Evolutionary conservation across 1,140 invertebrate genomes (phyloP).

Genomic region (Sipha flava): DNA sequence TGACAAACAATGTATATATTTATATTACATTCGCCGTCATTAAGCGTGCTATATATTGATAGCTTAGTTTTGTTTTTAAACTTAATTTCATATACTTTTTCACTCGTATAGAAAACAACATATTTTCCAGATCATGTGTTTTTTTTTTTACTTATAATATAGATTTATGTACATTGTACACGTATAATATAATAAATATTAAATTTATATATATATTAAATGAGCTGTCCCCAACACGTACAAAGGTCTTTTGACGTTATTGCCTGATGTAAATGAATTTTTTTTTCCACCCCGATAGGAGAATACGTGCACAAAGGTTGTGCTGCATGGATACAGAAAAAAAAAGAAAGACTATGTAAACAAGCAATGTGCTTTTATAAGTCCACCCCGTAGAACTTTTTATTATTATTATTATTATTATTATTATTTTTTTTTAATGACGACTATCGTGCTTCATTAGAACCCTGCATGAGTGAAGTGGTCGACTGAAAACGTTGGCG

Average conservation of each 20-base stretch:
- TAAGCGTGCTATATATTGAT: no score
- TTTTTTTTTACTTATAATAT: no score
- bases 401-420: not conserved
- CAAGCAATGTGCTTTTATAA: not conserved
- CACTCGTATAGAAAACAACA: no score
- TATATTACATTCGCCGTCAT: no score
- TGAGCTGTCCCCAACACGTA: no score
- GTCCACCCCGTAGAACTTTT: not conserved
- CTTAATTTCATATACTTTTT: no score
- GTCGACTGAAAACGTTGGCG: not conserved
- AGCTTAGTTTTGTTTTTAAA: no score
- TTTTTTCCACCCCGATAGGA: not conserved
- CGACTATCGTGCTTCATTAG: constrained; percentile 11
- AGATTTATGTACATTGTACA: no score
- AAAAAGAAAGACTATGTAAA: not conserved
- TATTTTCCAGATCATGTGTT: no score
- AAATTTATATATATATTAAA: no score
- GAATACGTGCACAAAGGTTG: not conserved
- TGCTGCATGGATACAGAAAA: not conserved
- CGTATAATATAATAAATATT: no score
- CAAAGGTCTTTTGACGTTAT: not conserved
- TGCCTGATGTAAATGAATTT: not conserved
- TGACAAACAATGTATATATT: no score
- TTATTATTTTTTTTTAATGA: constrained; percentile 17
- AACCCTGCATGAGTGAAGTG: not conserved